Evolutionary conservation across 2,113 vertebrate species (phyloP), one percentile per base, ranked within the genome.

Genomic region (Helogale parvula): DNA sequence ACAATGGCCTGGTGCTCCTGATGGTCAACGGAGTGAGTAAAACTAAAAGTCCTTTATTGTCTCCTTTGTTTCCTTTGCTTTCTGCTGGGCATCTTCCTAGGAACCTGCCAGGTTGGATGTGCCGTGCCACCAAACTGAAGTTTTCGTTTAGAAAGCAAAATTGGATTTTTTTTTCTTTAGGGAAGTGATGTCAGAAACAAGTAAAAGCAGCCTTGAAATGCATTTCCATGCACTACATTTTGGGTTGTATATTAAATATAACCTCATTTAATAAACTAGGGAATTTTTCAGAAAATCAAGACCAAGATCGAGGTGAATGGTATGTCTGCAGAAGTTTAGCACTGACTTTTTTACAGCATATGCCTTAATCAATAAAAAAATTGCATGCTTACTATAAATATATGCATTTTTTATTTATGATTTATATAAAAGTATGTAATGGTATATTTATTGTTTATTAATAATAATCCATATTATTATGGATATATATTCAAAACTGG

Each of bases 21-120:
- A 99, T 99, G 99, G 98, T 99, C 97, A 99, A 99, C 15, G 99
- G 98, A 98, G 99, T 99, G 97, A 99, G 99, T 98, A 54, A 68
- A 88, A 50, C 27, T 50, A 33, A 50, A 45, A 96, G 41, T 52
- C 33, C 41, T 81, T 5, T 9, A 63, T 35, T 10, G 86, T 88
- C n/a, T 25, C 14, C 7, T 54, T 29, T 27, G 38, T 9, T 77
- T 68, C 52, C 10, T 79, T 81, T 90, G 7, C 38, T 95, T 77
- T 88, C 60, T 68, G 21, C 16, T 71, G 19, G 2, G 14, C 4
- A 31, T 65, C 4, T 96, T 88, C 85, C 33, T 60, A 66, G 80
- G 72, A 84, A 50, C 12, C 88, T 96, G 31, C 23, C 68, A 60
- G n/a, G 31, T 33, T 91, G 35, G 47, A 5, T 63, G 16, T 74